phyloP scores from a whole-genome alignment of 2,113 vertebrate genomes.

The Sakesphorus luctuosus region DNA sequence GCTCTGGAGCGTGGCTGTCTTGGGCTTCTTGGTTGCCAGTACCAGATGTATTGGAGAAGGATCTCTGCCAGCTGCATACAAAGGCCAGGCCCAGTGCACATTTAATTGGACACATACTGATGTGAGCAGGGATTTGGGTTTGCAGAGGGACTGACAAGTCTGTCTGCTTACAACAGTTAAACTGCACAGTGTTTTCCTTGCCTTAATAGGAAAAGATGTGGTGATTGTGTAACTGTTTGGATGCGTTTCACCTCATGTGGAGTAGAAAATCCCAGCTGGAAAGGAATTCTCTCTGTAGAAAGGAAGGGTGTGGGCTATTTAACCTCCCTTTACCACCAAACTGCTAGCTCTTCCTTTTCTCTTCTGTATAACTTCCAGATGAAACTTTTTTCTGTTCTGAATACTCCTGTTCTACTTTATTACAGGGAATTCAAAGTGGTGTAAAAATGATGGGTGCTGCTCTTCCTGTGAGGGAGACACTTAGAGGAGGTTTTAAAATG shows the following conservation, averaged over 20 bases:
- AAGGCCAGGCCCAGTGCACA: neutral
- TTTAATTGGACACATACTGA: conserved; percentile 25
- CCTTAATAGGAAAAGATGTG: conserved; percentile 69
- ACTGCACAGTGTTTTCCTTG: conserved; percentile 51
- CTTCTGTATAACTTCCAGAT: conserved; percentile 20
- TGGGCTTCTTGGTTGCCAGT: neutral
- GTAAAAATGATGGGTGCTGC: neutral
- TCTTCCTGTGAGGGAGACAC: neutral
- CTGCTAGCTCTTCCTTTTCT: conserved; percentile 39
- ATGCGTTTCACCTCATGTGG: conserved; percentile 15
- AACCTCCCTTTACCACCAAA: conserved; percentile 32
- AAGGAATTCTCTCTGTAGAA: conserved; percentile 46
- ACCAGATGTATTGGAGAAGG: neutral
- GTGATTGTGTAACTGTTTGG: conserved; percentile 53
- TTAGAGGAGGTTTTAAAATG: neutral
- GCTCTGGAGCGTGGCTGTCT: neutral
- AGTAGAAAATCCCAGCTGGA: conserved; percentile 55
- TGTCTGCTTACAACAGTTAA: conserved; percentile 39
- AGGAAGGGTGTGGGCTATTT: conserved; percentile 51
- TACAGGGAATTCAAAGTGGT: neutral
- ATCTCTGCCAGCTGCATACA: neutral
- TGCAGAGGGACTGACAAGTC: conserved; percentile 12
- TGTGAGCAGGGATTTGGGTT: conserved; percentile 27
- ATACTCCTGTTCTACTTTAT: neutral
- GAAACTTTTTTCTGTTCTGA: neutral